Evolutionary conservation across 2,888 invertebrate species (phyloP), one percentile per base, ranked within the genome.

Genomic region (Pheosia tremula): DNA sequence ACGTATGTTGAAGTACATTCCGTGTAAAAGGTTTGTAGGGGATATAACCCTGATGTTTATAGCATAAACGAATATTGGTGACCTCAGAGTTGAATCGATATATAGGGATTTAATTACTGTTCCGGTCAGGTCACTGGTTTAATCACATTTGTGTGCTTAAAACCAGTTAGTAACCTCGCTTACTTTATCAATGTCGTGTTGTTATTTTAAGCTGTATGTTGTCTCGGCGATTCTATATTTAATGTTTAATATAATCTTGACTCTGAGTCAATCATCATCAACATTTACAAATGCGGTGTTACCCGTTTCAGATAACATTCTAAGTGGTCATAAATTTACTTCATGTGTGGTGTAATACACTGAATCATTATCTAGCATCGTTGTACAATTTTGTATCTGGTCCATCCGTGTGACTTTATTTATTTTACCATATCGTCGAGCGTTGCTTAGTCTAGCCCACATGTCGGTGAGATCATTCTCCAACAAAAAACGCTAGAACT

Each of bases 391-490:
- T 24, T 24, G 45, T 57, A 57, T 60, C 62, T 59, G 64, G 63
- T 58, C 58, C 54, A 49, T 53, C 64, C 66, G 69, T 78, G 62
- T 69, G 58, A 73, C 68, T 72, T 63, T 61, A 62, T 73, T 69
- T 64, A 63, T 61, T 67, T 63, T 55, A 39, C 57, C 58, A 58
- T 61, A 67, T 68, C 60, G 57, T 58, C 59, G 60, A 67, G 62
- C 64, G 60, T 57, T 59, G 62, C 78, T 76, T 74, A 69, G 69
- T 67, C 66, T 74, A 76, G 72, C 81, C 84, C 82, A 82, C 81
- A 79, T 82, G 79, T 63, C 59, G 71, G 60, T 87, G 86, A 86
- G 78, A 83, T 87, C 86, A 87, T 75, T 61, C 61, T 67, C 52
- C 62, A 65, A 76, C 75, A 84, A 82, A 84, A 81, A 76, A 62